phyloP scores from a whole-genome alignment of 2,113 vertebrate species.

The Myocastor coypus region DNA sequence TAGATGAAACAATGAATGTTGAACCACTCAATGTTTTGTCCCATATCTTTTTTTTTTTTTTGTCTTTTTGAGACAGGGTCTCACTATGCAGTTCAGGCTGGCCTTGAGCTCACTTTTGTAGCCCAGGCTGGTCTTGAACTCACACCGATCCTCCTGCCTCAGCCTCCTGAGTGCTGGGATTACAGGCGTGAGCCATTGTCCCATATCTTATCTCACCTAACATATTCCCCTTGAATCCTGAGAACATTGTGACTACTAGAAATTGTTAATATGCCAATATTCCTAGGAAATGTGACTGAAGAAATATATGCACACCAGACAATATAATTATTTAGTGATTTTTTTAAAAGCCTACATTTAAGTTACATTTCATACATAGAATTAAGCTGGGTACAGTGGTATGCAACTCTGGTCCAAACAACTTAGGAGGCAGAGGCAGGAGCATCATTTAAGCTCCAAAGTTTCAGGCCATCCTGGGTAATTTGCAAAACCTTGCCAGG shows the following conservation, averaged over 20 bases:
- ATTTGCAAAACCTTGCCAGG: not conserved
- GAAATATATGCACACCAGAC: not conserved
- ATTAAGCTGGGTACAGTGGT: not conserved
- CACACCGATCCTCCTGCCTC: no score
- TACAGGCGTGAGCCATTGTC: no score
- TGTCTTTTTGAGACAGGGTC: no score
- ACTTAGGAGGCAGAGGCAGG: not conserved
- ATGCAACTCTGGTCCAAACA: not conserved
- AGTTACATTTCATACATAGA: constrained; percentile 24
- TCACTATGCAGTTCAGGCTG: no score
- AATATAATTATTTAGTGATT: constrained; percentile 23
- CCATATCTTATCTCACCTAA: no score
- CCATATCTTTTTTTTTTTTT: no score
- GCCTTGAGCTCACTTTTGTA: no score
- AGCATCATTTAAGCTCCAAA: not conserved
- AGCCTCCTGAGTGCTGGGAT: no score
- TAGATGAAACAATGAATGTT: not conserved
- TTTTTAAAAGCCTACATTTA: not conserved
- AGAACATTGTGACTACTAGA: constrained; percentile 40
- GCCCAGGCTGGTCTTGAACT: no score
- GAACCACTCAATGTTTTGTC: constrained; percentile 13
- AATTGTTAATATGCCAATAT: constrained; percentile 24
- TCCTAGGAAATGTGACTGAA: constrained; percentile 31
- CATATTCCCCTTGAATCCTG: not conserved
- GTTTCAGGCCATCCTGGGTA: not conserved